Evolutionary conservation across 2,888 invertebrate species (phyloP).

Genomic region (Melanotus villosus): DNA sequence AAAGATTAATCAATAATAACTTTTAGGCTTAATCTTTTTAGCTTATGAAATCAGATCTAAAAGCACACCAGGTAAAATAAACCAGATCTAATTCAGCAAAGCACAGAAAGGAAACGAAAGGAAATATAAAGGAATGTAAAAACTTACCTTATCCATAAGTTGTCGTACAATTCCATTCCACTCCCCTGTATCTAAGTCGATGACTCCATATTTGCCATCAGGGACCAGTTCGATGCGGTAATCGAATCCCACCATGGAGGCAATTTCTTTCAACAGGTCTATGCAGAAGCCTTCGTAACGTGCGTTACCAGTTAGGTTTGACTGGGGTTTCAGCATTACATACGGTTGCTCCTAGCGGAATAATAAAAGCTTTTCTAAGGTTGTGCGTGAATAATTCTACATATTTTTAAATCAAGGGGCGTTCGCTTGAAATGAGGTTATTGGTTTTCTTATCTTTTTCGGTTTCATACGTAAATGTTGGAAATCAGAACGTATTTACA

Average conservation of each 20-base stretch:
- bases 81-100: too few relatives aligned
- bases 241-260: constrained; percentile 77
- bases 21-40: too few relatives aligned
- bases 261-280: constrained; percentile 77
- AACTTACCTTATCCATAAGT: constrained; percentile 76
- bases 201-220: constrained; percentile 81
- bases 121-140: not conserved
- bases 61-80: too few relatives aligned
- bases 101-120: too few relatives aligned
- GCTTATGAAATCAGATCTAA: too few relatives aligned
- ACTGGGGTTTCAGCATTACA: constrained; percentile 65
- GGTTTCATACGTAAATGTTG: too few relatives aligned
- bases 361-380: constrained; percentile 44
- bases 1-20: too few relatives aligned
- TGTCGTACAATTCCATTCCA: constrained; percentile 82
- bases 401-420: too few relatives aligned
- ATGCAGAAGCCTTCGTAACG: constrained; percentile 83
- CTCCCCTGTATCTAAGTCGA: constrained; percentile 80
- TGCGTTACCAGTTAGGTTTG: constrained; percentile 73
- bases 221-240: constrained; percentile 77
- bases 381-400: not conserved
- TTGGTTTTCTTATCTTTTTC: too few relatives aligned
- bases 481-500: too few relatives aligned
- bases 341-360: constrained; percentile 65
- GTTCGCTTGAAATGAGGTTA: too few relatives aligned